These are phyloP conservation scores for Sebastes hubbsi DNA, from an alignment of 2,797 vertebrate genomes.

Conservation along the genomic window DNA sequence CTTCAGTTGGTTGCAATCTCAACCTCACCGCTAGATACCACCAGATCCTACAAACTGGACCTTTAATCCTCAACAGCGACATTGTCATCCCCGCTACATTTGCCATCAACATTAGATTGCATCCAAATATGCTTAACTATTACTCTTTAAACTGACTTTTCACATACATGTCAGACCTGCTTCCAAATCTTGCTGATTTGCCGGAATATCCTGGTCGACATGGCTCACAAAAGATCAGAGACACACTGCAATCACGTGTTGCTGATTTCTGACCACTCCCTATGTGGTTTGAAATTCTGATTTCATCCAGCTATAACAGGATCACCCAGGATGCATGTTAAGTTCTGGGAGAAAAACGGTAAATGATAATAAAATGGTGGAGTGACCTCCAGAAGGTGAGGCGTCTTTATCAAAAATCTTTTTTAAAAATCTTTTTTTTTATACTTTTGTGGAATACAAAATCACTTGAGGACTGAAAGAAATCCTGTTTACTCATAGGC, in stretches of 20 bases:
- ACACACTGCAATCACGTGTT: background rate
- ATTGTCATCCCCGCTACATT: background rate
- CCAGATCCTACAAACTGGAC: too few species aligned
- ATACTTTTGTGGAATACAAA: background rate
- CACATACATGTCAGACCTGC: background rate
- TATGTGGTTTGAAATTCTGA: background rate
- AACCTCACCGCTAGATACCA: too few species aligned
- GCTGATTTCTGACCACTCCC: background rate
- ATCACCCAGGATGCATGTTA: background rate
- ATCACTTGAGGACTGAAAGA: conserved; percentile 6
- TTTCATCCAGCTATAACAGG: background rate
- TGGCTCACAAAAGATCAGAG: background rate
- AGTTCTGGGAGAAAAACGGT: background rate
- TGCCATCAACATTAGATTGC: background rate
- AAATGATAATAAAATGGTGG: background rate
- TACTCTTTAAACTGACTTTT: background rate
- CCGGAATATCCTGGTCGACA: background rate
- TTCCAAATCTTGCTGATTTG: background rate
- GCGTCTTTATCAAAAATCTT: background rate
- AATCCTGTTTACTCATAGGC: conserved; percentile 21
- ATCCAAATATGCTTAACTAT: background rate
- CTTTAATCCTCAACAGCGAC: background rate
- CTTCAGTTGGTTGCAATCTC: too few species aligned
- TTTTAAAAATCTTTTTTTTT: background rate
- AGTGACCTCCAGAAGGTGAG: background rate